A percentile compares a stretch with the other conserved stretches of the same genome.
Conservation (phyloP, 1,140 invertebrate species). For the Listronotus oregonensis region DNA sequence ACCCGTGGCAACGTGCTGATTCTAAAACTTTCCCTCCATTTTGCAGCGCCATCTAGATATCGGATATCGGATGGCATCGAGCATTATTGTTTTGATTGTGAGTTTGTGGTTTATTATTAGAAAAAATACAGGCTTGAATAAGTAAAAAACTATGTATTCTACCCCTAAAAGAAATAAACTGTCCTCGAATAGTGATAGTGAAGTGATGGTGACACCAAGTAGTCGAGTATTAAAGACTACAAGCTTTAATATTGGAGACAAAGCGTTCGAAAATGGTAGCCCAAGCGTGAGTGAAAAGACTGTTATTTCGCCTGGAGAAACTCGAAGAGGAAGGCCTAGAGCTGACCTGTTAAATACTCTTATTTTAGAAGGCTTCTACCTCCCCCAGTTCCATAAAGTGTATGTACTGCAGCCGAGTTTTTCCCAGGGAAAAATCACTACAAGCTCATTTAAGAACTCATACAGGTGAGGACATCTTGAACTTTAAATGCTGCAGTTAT, state of each 20-base stretch:
- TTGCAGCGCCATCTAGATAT: slow-evolving; percentile 27
- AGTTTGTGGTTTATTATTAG: slow-evolving; percentile 13
- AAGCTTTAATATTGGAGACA: slow-evolving; percentile 47
- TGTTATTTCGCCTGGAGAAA: slow-evolving; percentile 51
- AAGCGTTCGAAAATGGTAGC: slow-evolving; percentile 48
- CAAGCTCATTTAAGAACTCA: slow-evolving; percentile 83
- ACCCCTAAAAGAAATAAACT: slow-evolving; percentile 51
- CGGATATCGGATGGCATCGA: not conserved
- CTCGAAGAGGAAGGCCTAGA: slow-evolving; percentile 70
- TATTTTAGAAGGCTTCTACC: slow-evolving; percentile 73
- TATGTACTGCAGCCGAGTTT: slow-evolving; percentile 74
- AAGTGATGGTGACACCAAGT: slow-evolving; percentile 41
- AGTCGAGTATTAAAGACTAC: slow-evolving; percentile 45
- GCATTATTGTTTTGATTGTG: slow-evolving; percentile 34
- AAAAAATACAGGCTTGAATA: slow-evolving; percentile 8
- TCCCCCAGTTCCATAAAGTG: slow-evolving; percentile 77
- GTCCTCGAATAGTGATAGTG: slow-evolving; percentile 40
- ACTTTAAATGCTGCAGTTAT: slow-evolving; percentile 39
- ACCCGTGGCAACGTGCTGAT: too few relatives aligned
- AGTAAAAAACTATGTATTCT: slow-evolving; percentile 48
- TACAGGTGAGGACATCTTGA: slow-evolving; percentile 64
- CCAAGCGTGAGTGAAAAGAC: slow-evolving; percentile 43
- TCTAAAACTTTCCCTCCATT: slow-evolving; percentile 30
- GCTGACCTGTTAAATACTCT: slow-evolving; percentile 73
- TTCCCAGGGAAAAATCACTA: slow-evolving; percentile 80